Evolutionary conservation across 1,140 invertebrate genomes (phyloP).

Genomic region (Nasonia vitripennis): DNA sequence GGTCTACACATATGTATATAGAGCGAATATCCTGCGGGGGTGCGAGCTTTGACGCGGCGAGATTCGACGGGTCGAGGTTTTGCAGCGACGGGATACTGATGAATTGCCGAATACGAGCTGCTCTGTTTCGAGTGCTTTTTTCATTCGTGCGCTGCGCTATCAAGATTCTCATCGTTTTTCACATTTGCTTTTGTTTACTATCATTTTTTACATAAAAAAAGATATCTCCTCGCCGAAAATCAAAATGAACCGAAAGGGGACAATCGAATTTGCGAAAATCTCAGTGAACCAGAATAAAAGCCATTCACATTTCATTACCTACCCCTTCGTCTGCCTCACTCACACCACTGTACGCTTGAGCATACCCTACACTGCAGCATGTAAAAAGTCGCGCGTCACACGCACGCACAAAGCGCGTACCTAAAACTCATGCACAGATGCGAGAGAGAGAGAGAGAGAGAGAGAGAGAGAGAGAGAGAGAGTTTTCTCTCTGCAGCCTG

Average conservation of each 20-base stretch:
- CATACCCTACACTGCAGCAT: too few relatives aligned
- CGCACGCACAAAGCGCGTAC: not conserved
- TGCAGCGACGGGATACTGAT: not conserved
- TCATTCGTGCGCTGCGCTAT: not conserved
- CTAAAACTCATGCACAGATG: not conserved
- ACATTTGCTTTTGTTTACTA: too few relatives aligned
- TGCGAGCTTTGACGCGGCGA: conserved; percentile 3
- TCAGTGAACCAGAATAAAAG: not conserved
- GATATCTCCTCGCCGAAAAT: not conserved
- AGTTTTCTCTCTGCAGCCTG: conserved; percentile 14
- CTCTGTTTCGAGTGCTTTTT: not conserved
- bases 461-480: not conserved
- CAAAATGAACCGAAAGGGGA: not conserved
- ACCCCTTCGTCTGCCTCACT: not conserved
- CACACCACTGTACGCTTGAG: not conserved
- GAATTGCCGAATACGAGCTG: not conserved
- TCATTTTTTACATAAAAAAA: too few relatives aligned
- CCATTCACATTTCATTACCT: not conserved
- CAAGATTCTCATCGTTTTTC: not conserved
- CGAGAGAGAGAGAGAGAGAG: not conserved
- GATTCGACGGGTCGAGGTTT: conserved; percentile 1
- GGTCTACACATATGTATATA: not conserved
- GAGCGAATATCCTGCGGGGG: too few relatives aligned
- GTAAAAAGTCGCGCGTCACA: not conserved
- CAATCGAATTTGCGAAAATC: not conserved